Base-by-base conservation (phyloP, 1,140 invertebrate species). In the Cotesia chilonis region DNA sequence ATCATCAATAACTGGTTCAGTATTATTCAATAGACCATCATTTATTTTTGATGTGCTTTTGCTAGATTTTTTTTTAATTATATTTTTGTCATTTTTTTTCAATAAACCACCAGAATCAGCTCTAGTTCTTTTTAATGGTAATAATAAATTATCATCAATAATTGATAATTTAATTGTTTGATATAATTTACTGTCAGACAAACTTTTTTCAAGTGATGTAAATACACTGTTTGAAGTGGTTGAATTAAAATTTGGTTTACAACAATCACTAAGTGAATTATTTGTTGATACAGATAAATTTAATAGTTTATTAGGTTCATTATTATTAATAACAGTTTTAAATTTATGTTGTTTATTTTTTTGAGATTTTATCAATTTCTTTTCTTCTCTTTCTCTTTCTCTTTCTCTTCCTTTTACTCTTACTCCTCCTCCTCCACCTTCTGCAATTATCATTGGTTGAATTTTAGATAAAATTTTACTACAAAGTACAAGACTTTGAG, bases 391-490 rank as follows among this genome's bases (percentile, higher is more conserved):
- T 37, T 7, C 28, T 14, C 1, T 17, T 20, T 55, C 12, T 35
- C 47, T 59, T 82, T 77, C 0, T 75, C 57, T 67, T 76, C 77
- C 0, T 36, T 55, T 61, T 79, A 77, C 0, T 41, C 4, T 4
- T 51, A 80, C 79, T 4, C 63, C 67, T 64, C 81, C 82, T 10
- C 84, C 82, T 3, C 76, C 47, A 6, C 79, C 75, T 6, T 77
- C 73, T 10, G 80, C 75, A 2, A 84, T 79, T 73, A 89, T 83
- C 54, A 89, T 87, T 1, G 93, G 93, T 79, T 94, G 93, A 2
- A 95, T 92, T 81, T 93, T 92, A 0, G 90, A 91, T 14, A 95
- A 85, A 74, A 96, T 92, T 85, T 94, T 94, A 41, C 90, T 90
- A 78, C 92, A 94, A 0, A 95, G 84, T 64, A 89, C 87, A 4